Evolutionary conservation across 2,113 vertebrate species (phyloP), one percentile per base, ranked within the genome.

Genomic region (Sylvietta virens): DNA sequence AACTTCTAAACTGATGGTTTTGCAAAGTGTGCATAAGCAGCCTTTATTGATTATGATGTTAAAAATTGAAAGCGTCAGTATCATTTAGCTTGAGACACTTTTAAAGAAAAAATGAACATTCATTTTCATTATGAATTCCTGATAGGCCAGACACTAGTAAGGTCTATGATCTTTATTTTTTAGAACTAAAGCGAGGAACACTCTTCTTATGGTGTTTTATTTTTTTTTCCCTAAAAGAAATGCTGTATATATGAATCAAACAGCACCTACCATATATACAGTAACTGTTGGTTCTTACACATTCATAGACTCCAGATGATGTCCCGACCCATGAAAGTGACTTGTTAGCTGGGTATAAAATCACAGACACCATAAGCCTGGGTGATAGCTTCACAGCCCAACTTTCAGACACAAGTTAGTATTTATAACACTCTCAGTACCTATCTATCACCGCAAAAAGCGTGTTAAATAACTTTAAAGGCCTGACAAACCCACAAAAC

Each of bases 21-120:
- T 98, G 98, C 99, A 99, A 98, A 99, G 98, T 98, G 98, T 98
- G 98, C 99, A 99, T 99, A 99, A 99, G 99, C 98, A 99, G 98
- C 98, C 98, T 98, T 99, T 99, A 99, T 99, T 99, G 99, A 99
- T 99, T 98, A 98, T 98, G 98, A 98, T 99, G 98, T 99, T 99
- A 99, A 99, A 99, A 99, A 99, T 99, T 99, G 99, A 99, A 98
- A 98, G 98, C 98, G 98, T 99, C 98, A 99, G 98, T 98, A 99
- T 99, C 98, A 99, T 98, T 99, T 99, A 99, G 98, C 98, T 97
- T 91, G 97, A 99, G 98, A 99, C 98, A 98, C 98, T 98, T 99
- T 99, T 98, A 99, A 98, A 99, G 98, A 97, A 98, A 98, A 99
- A 99, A 98, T 98, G 98, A 99, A 98, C 98, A 97, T 98, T 97